A percentile compares a stretch with the other conserved stretches of the same genome.
phyloP scores from a whole-genome alignment of 2,113 vertebrate genomes.

The Dermatemys mawii region DNA sequence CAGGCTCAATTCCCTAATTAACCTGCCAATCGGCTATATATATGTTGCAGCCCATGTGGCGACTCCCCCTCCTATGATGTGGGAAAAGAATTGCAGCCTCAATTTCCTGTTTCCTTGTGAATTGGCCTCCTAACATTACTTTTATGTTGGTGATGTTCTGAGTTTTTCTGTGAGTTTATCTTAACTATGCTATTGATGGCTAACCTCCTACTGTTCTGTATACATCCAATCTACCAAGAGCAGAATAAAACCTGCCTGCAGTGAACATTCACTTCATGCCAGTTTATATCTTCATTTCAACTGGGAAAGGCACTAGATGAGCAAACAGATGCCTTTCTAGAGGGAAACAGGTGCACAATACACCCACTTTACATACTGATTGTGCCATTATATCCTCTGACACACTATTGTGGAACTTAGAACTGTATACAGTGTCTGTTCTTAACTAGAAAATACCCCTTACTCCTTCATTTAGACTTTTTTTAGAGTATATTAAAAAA shows the following conservation, averaged over 20 bases:
- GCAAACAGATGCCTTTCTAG: constrained; percentile 39
- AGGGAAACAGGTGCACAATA: constrained; percentile 1
- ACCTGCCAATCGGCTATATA: background rate
- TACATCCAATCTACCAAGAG: background rate
- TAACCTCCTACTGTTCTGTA: background rate
- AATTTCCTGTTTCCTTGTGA: background rate
- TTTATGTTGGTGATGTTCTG: background rate
- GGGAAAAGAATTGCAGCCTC: background rate
- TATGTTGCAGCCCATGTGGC: background rate
- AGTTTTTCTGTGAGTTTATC: background rate
- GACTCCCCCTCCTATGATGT: background rate
- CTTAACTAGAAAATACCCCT: background rate
- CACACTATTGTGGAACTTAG: background rate
- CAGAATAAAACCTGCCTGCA: background rate
- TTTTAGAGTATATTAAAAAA: background rate
- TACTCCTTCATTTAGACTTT: background rate
- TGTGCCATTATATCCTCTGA: background rate
- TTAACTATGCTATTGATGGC: background rate
- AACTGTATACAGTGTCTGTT: background rate
- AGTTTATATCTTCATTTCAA: constrained; percentile 30
- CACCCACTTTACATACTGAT: background rate
- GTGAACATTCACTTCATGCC: constrained; percentile 14
- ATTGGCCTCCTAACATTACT: background rate
- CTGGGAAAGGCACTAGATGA: background rate
- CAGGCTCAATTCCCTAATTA: too few species aligned